Evolutionary conservation across 2,113 vertebrate genomes (phyloP), one percentile per base, ranked within the genome.

Genomic region (Arothron firmamentum): DNA sequence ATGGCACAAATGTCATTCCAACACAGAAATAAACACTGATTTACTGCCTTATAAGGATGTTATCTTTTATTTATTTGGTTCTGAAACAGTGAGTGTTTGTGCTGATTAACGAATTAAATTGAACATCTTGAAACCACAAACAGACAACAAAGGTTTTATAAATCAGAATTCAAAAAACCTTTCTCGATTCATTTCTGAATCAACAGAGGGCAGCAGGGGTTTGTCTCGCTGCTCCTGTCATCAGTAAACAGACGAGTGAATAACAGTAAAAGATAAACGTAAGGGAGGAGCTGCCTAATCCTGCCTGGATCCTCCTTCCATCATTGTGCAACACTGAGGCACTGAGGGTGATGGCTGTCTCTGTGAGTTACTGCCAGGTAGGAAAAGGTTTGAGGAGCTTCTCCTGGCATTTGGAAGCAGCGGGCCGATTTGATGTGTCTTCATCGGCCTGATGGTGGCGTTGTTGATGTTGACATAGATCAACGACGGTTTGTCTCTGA

Each of bases 401-500:
- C 50, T 52, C 53, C 55, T 54, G 38, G 43, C 17, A 51, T 19
- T 48, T 48, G 63, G 53, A 54, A 57, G 23, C 18, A 64, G 54
- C 52, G 45, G 18, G 64, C 34, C 34, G 60, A 19, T 51, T 52
- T 10, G 34, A 38, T 38, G 34, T 38, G 2, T 38, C 34, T 38
- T 38, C 11, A 38, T 59, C 59, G 51, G 56, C 62, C 56, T 55
- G 64, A 49, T 70, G 47, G 56, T 92, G 77, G 87, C 86, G 28
- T 89, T 88, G 41, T 92, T 89, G 3, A 94, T 92, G 88, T 98
- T 93, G 56, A 92, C 83, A 75, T 94, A 97, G 20, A 95, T 92
- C 85, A 3, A n/a, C n/a, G n/a, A n/a, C 97, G 79, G 91, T 85
- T 94, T 92, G 20, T 90, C 83, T 52, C 88, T 89, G 73, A 93